Evolutionary conservation across 2,113 vertebrate genomes (phyloP).

Genomic region (Pachyramphus minor): DNA sequence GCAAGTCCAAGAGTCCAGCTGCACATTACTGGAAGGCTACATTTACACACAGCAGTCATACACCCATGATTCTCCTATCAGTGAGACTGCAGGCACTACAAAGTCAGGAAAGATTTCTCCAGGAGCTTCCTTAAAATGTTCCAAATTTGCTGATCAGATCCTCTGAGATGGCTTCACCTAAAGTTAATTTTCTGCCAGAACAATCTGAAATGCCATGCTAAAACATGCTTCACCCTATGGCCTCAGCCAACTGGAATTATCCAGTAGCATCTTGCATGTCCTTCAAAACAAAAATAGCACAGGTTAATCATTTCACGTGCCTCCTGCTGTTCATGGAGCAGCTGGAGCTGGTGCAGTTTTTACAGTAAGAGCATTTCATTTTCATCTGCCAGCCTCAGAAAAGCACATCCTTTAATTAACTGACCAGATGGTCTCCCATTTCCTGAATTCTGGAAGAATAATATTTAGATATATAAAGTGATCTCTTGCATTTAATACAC

Average conservation of each 20-base stretch:
- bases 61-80: neutral
- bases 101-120: neutral
- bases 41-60: neutral
- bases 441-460: neutral
- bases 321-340: neutral
- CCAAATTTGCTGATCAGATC: neutral
- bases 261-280: neutral
- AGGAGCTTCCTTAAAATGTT: neutral
- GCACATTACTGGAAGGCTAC: neutral
- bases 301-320: neutral
- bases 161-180: neutral
- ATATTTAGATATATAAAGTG: neutral
- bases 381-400: neutral
- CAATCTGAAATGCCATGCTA: neutral
- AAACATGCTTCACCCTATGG: neutral
- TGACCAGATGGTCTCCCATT: neutral
- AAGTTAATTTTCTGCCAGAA: neutral
- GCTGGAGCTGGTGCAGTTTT: neutral
- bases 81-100: neutral
- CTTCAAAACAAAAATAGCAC: neutral
- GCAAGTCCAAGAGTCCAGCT: neutral
- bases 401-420: neutral
- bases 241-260: neutral
- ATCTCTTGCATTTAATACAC: neutral
- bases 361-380: neutral